Conservation (phyloP, 2,797 vertebrate genomes). For the Diglossa cyanea region DNA sequence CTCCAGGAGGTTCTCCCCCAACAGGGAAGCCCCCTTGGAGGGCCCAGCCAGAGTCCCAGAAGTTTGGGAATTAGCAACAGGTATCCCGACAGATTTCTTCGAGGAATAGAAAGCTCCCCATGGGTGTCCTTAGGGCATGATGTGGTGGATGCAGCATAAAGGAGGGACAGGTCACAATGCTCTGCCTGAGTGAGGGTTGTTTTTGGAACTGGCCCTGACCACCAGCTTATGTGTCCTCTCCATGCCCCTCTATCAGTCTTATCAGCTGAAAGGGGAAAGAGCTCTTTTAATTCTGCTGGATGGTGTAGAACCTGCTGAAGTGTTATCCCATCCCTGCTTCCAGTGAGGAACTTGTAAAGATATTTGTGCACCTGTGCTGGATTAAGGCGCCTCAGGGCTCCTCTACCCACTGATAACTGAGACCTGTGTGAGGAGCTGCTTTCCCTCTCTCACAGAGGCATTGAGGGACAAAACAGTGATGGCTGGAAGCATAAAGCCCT, state of each 20-base stretch:
- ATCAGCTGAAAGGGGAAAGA: neutral
- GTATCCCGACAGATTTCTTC: neutral
- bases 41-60: no score
- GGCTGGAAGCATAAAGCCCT: neutral
- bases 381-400: neutral
- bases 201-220: neutral
- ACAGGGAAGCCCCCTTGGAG: no score
- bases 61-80: accelerated
- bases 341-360: neutral
- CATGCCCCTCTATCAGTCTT: neutral
- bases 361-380: neutral
- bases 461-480: neutral
- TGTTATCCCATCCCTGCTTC: neutral
- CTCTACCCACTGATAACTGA: neutral
- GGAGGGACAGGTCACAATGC: neutral
- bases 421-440: neutral
- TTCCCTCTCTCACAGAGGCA: neutral
- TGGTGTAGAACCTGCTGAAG: neutral
- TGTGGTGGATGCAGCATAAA: neutral
- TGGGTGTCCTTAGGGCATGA: neutral
- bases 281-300: neutral
- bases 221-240: neutral
- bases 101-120: neutral
- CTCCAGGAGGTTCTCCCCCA: no score
- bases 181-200: neutral